Percentiles rank a stretch among this genome's conserved stretches.
phyloP scores from a whole-genome alignment of 2,797 vertebrate genomes.

The Apogon talboti region DNA sequence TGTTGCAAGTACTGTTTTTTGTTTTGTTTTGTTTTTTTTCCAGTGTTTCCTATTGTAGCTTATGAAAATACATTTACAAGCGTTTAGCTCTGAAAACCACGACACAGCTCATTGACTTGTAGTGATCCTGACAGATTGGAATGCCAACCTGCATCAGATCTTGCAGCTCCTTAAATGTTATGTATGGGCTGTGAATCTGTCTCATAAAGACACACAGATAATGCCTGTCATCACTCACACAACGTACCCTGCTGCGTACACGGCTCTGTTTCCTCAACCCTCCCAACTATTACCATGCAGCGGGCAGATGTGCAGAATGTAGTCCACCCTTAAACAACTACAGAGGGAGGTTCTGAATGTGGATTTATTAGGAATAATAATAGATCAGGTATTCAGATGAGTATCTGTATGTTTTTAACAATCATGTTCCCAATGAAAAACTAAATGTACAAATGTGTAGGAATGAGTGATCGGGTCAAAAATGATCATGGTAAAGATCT shows the following conservation, averaged over 20 bases:
- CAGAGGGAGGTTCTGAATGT: too few species aligned
- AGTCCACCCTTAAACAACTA: background rate
- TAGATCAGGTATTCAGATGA: too few species aligned
- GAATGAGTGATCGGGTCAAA: too few species aligned
- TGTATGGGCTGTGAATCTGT: constrained; percentile 43
- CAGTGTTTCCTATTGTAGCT: too few species aligned
- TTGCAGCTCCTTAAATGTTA: background rate
- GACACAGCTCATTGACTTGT: constrained; percentile 3
- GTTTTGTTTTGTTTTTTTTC: too few species aligned
- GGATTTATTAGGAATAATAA: too few species aligned
- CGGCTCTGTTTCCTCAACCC: constrained; percentile 21
- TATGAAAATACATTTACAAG: too few species aligned
- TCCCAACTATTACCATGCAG: background rate
- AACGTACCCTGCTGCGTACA: constrained; percentile 21
- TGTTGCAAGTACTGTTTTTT: too few species aligned
- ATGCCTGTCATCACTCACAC: constrained; percentile 8
- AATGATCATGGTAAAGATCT: too few species aligned
- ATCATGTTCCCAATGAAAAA: too few species aligned
- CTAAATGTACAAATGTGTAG: too few species aligned
- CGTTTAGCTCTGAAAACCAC: background rate
- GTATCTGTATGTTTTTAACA: too few species aligned
- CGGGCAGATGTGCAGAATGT: constrained; percentile 2
- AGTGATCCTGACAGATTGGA: constrained; percentile 1
- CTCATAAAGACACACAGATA: constrained; percentile 23
- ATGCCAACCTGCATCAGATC: background rate